A percentile compares a stretch with the other conserved stretches of the same genome.
phyloP scores from a whole-genome alignment of 2,888 invertebrate species.

The Brenthis daphne region DNA sequence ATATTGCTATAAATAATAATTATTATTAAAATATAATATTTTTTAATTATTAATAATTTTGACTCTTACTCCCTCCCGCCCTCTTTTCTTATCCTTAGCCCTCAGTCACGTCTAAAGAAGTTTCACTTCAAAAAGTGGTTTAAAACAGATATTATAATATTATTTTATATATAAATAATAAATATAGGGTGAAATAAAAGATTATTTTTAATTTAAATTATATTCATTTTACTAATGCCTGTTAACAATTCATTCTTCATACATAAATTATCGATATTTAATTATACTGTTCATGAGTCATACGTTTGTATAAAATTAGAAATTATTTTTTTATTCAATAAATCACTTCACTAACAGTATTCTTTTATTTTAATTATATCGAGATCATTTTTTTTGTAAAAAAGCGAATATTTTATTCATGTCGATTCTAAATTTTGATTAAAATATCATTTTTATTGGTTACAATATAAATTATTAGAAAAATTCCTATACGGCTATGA shows the following conservation, averaged over 20 bases:
- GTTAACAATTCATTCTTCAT: constrained; percentile 27
- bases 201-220: constrained; percentile 27
- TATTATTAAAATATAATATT: too few species aligned
- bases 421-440: not conserved
- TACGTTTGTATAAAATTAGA: constrained; percentile 25
- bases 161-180: not conserved
- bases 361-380: constrained; percentile 7
- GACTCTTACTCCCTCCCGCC: too few species aligned
- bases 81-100: too few species aligned
- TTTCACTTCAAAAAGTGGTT: too few species aligned
- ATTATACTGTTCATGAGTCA: constrained; percentile 17
- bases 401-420: not conserved
- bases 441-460: not conserved
- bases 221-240: constrained; percentile 24
- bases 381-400: constrained; percentile 10
- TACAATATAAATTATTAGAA: too few species aligned
- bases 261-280: constrained; percentile 19
- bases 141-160: not conserved
- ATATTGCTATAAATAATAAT: too few species aligned
- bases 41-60: too few species aligned
- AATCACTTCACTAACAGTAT: constrained; percentile 23
- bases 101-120: too few species aligned
- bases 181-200: constrained; percentile 23
- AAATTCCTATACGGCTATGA: too few species aligned
- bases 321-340: constrained; percentile 33